A percentile compares a stretch with the other conserved stretches of the same genome.
phyloP scores from a whole-genome alignment of 2,888 invertebrate genomes.

The Timema cristinae region DNA sequence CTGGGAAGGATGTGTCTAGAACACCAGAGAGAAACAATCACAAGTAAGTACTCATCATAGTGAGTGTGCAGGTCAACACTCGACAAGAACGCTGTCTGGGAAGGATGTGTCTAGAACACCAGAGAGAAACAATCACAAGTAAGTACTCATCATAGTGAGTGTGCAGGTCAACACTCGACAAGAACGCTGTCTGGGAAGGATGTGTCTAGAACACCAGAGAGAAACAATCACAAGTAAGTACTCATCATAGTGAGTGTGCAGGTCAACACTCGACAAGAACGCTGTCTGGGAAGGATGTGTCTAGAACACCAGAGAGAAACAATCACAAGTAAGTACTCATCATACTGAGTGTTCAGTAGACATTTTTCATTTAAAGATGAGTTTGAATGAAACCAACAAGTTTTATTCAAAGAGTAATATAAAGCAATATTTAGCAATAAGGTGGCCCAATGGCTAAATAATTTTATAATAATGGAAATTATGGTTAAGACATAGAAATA shows the following conservation, averaged over 20 bases:
- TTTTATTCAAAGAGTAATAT: no score
- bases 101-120: slow-evolving; percentile 92
- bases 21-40: not conserved
- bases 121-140: no score
- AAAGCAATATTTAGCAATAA: no score
- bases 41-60: not conserved
- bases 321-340: not conserved
- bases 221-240: not conserved
- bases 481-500: no score
- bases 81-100: slow-evolving; percentile 94
- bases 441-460: no score
- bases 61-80: not conserved
- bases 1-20: slow-evolving; percentile 94
- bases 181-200: slow-evolving; percentile 94
- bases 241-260: not conserved
- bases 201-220: slow-evolving; percentile 92
- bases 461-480: no score
- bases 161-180: slow-evolving; percentile 55
- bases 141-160: not conserved
- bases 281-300: slow-evolving; percentile 97
- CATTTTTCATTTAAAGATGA: no score
- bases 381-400: no score
- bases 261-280: slow-evolving; percentile 69
- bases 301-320: no score
- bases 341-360: not conserved